A percentile compares a stretch with the other conserved stretches of the same genome.
Evolutionary conservation across 2,888 invertebrate species (phyloP).

Genomic region (Calameuta idolon): DNA sequence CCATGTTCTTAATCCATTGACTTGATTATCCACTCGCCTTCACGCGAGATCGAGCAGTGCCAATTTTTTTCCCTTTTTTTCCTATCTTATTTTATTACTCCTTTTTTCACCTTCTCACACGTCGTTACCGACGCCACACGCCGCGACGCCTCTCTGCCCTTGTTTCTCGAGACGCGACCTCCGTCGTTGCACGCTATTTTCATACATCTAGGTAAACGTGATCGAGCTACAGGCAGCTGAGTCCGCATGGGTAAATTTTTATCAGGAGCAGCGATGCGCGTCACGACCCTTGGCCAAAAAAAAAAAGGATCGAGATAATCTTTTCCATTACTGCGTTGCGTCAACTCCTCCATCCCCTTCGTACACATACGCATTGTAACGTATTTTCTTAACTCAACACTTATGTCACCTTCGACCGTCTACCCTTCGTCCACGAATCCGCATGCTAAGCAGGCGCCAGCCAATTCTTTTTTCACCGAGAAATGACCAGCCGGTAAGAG

Average conservation of each 20-base stretch:
- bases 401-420: too few relatives aligned
- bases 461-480: too few relatives aligned
- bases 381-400: too few relatives aligned
- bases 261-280: conserved; percentile 8
- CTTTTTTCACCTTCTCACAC: conserved; percentile 1
- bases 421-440: too few relatives aligned
- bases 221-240: not conserved
- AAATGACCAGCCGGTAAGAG: too few relatives aligned
- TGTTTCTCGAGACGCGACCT: conserved; percentile 4
- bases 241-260: not conserved
- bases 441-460: too few relatives aligned
- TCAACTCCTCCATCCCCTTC: not conserved
- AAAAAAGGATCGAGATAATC: not conserved
- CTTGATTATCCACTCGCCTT: not conserved
- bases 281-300: not conserved
- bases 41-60: not conserved
- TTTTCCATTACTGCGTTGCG: not conserved
- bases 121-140: not conserved
- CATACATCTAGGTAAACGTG: not conserved
- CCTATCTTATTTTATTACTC: not conserved
- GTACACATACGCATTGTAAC: not conserved
- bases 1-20: not conserved
- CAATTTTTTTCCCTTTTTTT: not conserved
- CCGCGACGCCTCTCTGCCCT: not conserved
- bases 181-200: not conserved